Evolutionary conservation across 2,797 vertebrate species (phyloP).

Genomic region (Nothura maculosa): DNA sequence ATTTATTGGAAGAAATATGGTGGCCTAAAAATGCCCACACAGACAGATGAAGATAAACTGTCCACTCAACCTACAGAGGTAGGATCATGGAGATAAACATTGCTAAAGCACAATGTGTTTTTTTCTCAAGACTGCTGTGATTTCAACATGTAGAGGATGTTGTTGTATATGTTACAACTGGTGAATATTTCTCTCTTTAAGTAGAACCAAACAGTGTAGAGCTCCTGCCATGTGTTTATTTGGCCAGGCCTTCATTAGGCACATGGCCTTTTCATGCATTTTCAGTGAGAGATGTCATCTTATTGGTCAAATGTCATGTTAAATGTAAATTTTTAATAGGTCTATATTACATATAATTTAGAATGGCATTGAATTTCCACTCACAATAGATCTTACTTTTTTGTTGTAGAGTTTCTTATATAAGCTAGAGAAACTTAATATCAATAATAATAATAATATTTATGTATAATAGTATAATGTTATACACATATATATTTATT

Average conservation of each 20-base stretch:
- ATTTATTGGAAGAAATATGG: constrained; percentile 99
- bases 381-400: background rate
- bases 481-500: too few species aligned
- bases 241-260: background rate
- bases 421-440: too few species aligned
- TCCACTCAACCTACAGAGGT: constrained; percentile 88
- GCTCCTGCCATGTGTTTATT: background rate
- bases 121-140: background rate
- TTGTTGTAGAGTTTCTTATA: background rate
- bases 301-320: background rate
- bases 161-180: background rate
- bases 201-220: background rate
- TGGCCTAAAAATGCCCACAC: constrained; percentile 97
- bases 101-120: background rate
- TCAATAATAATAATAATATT: too few species aligned
- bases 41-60: constrained; percentile 93
- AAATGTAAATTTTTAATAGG: background rate
- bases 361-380: background rate
- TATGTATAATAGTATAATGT: too few species aligned
- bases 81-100: background rate
- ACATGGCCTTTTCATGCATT: background rate
- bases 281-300: background rate
- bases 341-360: accelerated
- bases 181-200: background rate
- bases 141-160: background rate